Conservation (phyloP, 2,113 vertebrate species). For the Galbula dea region DNA sequence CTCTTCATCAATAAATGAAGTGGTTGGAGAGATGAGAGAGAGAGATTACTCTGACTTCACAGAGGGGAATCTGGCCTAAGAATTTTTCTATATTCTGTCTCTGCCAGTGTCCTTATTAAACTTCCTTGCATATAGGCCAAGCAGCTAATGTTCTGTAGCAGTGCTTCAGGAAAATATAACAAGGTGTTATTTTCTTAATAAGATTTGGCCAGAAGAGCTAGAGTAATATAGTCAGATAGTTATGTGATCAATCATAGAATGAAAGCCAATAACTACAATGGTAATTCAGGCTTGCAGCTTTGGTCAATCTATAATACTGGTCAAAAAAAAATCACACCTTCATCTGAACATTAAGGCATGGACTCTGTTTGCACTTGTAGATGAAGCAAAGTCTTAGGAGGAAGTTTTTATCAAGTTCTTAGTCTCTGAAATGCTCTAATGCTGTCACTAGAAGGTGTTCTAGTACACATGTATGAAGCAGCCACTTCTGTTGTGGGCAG, state of each 20-base stretch:
- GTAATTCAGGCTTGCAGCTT: neutral
- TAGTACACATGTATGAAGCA: neutral
- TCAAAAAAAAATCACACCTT: neutral
- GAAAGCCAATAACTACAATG: neutral
- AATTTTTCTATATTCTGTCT: neutral
- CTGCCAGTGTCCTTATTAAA: neutral
- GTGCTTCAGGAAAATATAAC: neutral
- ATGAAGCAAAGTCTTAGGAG: neutral
- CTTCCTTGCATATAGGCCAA: neutral
- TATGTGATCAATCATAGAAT: neutral
- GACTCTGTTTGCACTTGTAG: neutral
- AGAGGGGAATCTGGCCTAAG: neutral
- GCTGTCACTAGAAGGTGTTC: neutral
- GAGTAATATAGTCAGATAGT: neutral
- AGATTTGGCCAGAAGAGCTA: neutral
- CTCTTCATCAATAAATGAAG: constrained; percentile 47
- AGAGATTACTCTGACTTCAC: neutral
- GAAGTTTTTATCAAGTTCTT: neutral
- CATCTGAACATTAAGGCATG: neutral
- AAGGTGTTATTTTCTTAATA: neutral
- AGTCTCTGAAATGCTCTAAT: neutral
- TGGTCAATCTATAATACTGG: neutral
- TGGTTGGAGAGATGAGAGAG: neutral
- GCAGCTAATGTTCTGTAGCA: neutral
- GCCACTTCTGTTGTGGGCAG: neutral